These are phyloP conservation scores for Salpingus planirostris DNA, from an alignment of 2,888 invertebrate species.

Conservation along the genomic window DNA sequence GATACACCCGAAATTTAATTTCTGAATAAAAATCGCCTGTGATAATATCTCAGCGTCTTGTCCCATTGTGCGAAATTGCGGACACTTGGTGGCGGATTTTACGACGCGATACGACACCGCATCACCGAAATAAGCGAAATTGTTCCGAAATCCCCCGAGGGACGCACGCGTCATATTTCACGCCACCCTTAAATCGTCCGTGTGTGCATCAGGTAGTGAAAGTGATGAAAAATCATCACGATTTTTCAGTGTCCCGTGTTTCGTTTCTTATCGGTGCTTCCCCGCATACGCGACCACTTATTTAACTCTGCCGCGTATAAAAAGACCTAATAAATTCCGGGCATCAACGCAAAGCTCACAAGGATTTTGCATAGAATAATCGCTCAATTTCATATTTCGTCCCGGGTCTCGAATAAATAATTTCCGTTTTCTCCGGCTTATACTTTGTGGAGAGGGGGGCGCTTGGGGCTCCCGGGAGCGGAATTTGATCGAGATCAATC, in stretches of 20 bases:
- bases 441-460: too few species aligned
- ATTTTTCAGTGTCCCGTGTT: conserved; percentile 12
- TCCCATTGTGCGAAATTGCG: conserved; percentile 4
- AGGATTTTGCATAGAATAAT: too few species aligned
- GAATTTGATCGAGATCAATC: too few species aligned
- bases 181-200: neutral
- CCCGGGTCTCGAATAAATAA: too few species aligned
- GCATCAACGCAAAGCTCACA: too few species aligned
- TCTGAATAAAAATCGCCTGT: too few species aligned
- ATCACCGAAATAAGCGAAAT: conserved; percentile 7
- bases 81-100: conserved; percentile 7
- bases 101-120: conserved; percentile 6
- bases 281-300: neutral
- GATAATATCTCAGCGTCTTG: conserved; percentile 10
- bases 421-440: too few species aligned
- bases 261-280: conserved; percentile 2
- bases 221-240: conserved; percentile 12
- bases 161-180: conserved; percentile 4
- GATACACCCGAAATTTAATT: too few species aligned
- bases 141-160: conserved; percentile 6
- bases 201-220: neutral
- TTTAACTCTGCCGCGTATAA: conserved; percentile 1
- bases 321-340: neutral
- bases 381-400: too few species aligned
- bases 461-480: too few species aligned